A percentile compares a stretch with the other conserved stretches of the same genome.
Conservation (phyloP, 2,797 vertebrate genomes). For the Prunella strophiata region DNA sequence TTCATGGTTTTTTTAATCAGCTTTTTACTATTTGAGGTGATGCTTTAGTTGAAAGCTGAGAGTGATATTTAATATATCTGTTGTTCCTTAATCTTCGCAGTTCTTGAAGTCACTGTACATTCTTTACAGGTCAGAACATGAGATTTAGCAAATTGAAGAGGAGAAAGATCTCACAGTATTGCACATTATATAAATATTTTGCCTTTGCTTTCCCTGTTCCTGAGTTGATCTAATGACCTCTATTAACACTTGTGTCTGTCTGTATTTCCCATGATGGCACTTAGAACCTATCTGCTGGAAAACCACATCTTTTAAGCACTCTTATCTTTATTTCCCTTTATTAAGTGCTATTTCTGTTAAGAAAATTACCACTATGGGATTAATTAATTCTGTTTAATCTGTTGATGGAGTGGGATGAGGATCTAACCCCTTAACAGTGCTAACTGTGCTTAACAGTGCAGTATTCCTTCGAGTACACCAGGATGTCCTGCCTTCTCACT, state of each 20-base stretch:
- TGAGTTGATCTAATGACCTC: not conserved
- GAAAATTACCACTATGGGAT: not conserved
- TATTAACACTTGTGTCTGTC: not conserved
- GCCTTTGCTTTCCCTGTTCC: not conserved
- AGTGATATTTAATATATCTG: not conserved
- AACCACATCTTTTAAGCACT: not conserved
- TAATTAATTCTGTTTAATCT: not conserved
- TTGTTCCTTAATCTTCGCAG: fast-evolving
- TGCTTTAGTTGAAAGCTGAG: not conserved
- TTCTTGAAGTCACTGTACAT: not conserved
- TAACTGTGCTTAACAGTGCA: no score
- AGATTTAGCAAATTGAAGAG: not conserved
- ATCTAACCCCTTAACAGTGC: not conserved
- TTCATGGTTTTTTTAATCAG: not conserved
- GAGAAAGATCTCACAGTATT: not conserved
- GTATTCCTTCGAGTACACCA: not conserved
- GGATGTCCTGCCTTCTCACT: not conserved
- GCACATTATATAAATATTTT: not conserved
- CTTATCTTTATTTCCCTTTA: not conserved
- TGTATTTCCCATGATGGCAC: not conserved
- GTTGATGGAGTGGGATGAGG: not conserved
- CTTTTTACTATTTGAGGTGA: not conserved
- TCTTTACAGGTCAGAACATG: not conserved
- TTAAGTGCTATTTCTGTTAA: not conserved
- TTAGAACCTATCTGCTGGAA: not conserved